Evolutionary conservation across 2,113 vertebrate genomes (phyloP), one percentile per base, ranked within the genome.

Genomic region (Phycodurus eques): DNA sequence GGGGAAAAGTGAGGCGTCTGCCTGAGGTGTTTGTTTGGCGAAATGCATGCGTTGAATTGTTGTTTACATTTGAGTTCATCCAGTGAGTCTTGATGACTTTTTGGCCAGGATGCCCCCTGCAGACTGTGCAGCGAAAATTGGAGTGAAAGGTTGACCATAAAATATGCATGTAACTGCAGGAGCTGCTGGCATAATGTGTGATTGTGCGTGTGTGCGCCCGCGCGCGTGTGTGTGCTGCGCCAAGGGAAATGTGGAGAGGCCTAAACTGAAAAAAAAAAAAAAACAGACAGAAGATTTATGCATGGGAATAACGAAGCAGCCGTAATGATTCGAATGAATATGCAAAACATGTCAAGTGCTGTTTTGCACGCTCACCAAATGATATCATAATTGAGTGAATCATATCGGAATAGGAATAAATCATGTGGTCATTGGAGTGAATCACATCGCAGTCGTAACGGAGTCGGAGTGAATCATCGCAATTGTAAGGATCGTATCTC

Each of bases 141-240:
- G 73, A 90, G 87, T 86, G 83, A 90, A 92, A 90, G 87, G 90
- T 92, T 88, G 80, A 86, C 85, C 82, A 92, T 91, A 90, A 90
- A 92, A 92, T 92, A 90, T 92, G 87, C 83, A 92, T 90, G 88
- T 81, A 76, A 64, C 79, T 78, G 81, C 53, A 31, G 80, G 78
- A 74, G 72, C 62, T 51, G 42, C 77, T 56, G 76, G 56, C 61
- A 27, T 74, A 74, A 71, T 71, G 47, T 75, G 70, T 76, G 68
- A 73, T 59, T 8, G 61, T 68, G 61, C 61, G 66, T 73, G 46
- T 70, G 46, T 67, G 33, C 61, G n/a, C 71, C 19, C 70, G 19
- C 19, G 15, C 43, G 54, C 60, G 33, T 53, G 51, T 67, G 57
- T 31, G 22, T 7, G 27, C 5, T 60, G 14, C 13, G 27, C 13